These are phyloP conservation scores for Coelinius sp. DNA, from an alignment of 2,888 invertebrate species.

Conservation along the genomic window DNA sequence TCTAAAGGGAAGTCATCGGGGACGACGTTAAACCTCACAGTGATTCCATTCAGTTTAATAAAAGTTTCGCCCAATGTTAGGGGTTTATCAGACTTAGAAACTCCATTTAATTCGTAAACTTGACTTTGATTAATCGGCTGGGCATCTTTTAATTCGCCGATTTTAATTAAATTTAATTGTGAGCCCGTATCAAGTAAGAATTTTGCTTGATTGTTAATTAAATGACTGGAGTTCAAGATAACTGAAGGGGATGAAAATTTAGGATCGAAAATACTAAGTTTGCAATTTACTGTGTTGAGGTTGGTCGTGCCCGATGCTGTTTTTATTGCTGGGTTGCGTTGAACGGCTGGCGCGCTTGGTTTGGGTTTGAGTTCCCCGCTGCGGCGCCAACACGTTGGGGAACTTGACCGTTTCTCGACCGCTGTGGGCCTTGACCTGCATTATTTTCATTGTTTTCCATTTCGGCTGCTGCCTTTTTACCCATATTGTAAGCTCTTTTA, in stretches of 20 bases:
- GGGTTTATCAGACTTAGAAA: neutral
- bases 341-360: neutral
- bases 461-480: neutral
- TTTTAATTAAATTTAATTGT: constrained; percentile 25
- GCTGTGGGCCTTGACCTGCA: neutral
- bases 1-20: constrained; percentile 24
- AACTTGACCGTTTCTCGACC: constrained; percentile 18
- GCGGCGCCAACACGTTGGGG: neutral
- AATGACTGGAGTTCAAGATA: neutral
- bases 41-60: neutral
- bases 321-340: neutral
- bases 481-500: constrained; percentile 13
- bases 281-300: neutral
- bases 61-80: constrained; percentile 16
- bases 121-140: neutral
- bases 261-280: neutral
- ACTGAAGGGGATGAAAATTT: neutral
- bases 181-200: constrained; percentile 25
- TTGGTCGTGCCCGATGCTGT: neutral
- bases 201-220: neutral
- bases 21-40: constrained; percentile 8
- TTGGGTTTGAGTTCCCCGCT: neutral
- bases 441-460: no score
- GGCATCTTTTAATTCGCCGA: neutral
- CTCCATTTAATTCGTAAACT: constrained; percentile 22